Evolutionary conservation across 2,888 invertebrate species (phyloP).

Genomic region (Patella pellucida): DNA sequence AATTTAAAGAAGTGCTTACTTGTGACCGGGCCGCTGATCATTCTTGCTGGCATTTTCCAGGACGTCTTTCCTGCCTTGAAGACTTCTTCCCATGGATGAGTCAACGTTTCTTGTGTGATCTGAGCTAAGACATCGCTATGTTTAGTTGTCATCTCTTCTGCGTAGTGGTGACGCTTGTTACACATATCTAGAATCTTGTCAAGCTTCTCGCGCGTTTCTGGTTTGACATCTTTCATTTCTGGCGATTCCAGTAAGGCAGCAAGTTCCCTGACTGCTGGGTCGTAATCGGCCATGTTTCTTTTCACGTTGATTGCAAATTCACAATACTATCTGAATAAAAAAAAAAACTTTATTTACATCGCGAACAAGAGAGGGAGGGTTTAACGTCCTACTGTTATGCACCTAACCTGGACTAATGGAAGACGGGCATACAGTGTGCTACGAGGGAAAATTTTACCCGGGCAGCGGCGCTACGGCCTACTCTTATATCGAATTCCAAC

Average conservation of each 20-base stretch:
- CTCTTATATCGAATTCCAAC: no score
- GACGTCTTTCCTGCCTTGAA: conserved; percentile 33
- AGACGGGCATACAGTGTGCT: no score
- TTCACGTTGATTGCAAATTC: no score
- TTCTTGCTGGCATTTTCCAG: conserved; percentile 24
- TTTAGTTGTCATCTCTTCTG: conserved; percentile 25
- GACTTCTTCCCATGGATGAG: conserved; percentile 34
- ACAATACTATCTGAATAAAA: no score
- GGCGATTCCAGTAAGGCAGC: background rate
- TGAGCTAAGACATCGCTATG: conserved; percentile 29
- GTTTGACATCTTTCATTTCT: background rate
- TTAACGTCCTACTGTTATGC: no score
- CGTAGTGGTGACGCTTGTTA: conserved; percentile 24
- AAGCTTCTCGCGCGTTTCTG: background rate
- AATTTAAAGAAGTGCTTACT: no score
- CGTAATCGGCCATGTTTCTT: background rate
- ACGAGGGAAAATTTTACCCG: no score
- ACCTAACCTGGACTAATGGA: no score
- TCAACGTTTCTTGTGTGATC: conserved; percentile 22
- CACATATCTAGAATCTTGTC: background rate
- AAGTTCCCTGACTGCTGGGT: background rate
- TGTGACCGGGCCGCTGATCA: conserved; percentile 29
- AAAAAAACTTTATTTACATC: no score
- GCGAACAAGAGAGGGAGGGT: no score
- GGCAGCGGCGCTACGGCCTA: no score